Conservation (phyloP, 1,140 invertebrate genomes). For the Plodia interpunctella region DNA sequence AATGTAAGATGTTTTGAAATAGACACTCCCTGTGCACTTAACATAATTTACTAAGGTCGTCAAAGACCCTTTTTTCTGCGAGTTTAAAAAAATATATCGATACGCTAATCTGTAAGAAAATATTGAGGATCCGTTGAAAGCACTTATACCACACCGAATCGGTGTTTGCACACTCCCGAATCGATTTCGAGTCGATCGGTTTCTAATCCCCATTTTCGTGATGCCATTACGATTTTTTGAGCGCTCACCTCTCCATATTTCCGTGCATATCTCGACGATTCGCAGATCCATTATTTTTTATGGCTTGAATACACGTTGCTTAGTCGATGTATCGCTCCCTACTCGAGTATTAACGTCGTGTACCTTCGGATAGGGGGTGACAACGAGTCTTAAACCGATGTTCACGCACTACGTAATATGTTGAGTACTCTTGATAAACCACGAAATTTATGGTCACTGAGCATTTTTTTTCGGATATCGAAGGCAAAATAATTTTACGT, state of each 20-base stretch:
- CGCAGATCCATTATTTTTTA: constrained; percentile 76
- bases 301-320: constrained; percentile 68
- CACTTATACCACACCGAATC: constrained; percentile 4
- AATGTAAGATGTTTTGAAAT: background rate
- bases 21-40: background rate
- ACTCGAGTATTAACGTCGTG: constrained; percentile 43
- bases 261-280: constrained; percentile 73
- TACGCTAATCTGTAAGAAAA: constrained; percentile 5
- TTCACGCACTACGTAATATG: background rate
- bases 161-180: constrained; percentile 46
- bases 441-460: background rate
- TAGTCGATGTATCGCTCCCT: constrained; percentile 50
- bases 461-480: background rate
- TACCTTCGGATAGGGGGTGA: constrained; percentile 32
- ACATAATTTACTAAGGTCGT: background rate
- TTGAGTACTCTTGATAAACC: background rate
- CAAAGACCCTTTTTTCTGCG: background rate
- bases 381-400: constrained; percentile 18
- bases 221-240: constrained; percentile 73
- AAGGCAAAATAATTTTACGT: background rate
- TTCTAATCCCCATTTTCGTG: constrained; percentile 74
- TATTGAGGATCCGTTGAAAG: background rate
- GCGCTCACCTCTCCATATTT: constrained; percentile 71
- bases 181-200: constrained; percentile 69
- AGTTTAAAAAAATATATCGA: background rate